Evolutionary conservation across 2,113 vertebrate genomes (phyloP).

Genomic region (Erythrocercus mccallii): DNA sequence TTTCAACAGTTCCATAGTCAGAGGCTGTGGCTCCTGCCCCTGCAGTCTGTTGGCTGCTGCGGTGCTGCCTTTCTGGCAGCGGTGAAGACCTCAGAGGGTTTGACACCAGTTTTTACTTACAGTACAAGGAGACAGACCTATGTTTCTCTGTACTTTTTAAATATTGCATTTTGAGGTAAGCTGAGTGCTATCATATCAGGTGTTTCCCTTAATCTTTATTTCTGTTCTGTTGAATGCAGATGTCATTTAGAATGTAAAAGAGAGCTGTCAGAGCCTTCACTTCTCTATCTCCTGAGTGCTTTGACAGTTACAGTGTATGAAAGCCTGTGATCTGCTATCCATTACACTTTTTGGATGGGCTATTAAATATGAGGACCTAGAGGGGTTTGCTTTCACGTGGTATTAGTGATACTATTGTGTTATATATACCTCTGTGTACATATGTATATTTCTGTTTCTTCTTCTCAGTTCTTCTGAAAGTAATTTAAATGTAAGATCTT

Average conservation of each 20-base stretch:
- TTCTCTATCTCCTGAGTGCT: slow-evolving; percentile 11
- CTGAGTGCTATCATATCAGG: slow-evolving; percentile 2
- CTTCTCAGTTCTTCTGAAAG: background rate
- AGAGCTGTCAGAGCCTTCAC: background rate
- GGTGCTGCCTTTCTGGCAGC: background rate
- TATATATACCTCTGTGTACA: background rate
- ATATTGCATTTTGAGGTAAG: slow-evolving; percentile 51
- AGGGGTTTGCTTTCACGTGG: slow-evolving; percentile 59
- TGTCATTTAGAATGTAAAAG: slow-evolving; percentile 52
- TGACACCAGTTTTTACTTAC: slow-evolving; percentile 27
- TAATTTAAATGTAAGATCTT: background rate
- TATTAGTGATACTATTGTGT: background rate
- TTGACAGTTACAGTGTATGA: slow-evolving; percentile 17
- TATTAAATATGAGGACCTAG: background rate
- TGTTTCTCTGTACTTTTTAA: slow-evolving; percentile 56
- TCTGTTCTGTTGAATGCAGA: slow-evolving; percentile 63
- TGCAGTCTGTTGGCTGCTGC: background rate
- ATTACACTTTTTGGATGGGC: slow-evolving; percentile 16
- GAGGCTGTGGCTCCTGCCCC: slow-evolving; percentile 4
- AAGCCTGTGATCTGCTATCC: slow-evolving; percentile 21
- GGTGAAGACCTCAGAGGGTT: background rate
- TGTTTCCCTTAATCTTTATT: slow-evolving; percentile 52
- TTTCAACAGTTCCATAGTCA: background rate
- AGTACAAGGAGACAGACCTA: slow-evolving; percentile 26
- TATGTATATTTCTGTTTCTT: background rate